Evolutionary conservation across 2,113 vertebrate species (phyloP).

Genomic region (Nansenia antarctica): DNA sequence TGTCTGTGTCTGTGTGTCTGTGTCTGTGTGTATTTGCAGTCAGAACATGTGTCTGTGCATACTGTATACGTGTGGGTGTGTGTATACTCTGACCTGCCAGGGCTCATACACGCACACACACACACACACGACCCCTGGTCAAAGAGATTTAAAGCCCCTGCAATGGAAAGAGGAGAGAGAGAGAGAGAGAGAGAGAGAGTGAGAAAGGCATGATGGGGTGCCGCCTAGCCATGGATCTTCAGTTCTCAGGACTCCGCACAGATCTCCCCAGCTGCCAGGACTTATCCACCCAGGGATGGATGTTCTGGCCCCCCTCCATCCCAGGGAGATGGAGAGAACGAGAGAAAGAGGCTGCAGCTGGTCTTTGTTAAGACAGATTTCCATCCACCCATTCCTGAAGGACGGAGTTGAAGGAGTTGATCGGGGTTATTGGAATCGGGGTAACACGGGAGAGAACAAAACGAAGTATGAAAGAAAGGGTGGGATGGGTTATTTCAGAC

Average conservation of each 20-base stretch:
- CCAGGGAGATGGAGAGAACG: not conserved
- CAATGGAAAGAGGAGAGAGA: not conserved
- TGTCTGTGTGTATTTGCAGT: too few species aligned
- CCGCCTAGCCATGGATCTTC: not conserved
- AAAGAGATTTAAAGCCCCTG: not conserved
- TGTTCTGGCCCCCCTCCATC: not conserved
- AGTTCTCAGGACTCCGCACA: not conserved
- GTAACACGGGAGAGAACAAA: not conserved
- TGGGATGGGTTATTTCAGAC: not conserved
- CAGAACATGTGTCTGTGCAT: too few species aligned
- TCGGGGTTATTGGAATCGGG: not conserved
- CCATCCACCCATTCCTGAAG: not conserved
- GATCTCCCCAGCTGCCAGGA: not conserved
- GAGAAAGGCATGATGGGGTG: too few species aligned
- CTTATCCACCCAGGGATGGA: conserved; percentile 1
- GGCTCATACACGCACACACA: not conserved
- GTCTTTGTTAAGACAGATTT: not conserved
- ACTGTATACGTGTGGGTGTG: too few species aligned
- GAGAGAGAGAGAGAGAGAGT: not conserved
- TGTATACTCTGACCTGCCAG: too few species aligned
- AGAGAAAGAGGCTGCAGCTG: not conserved
- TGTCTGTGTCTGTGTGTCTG: too few species aligned
- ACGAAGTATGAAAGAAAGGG: not conserved
- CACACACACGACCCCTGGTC: not conserved
- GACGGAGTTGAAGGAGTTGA: not conserved